These are phyloP conservation scores for Oryctes rhinoceros DNA, from an alignment of 1,140 invertebrate species.

Conservation along the genomic window DNA sequence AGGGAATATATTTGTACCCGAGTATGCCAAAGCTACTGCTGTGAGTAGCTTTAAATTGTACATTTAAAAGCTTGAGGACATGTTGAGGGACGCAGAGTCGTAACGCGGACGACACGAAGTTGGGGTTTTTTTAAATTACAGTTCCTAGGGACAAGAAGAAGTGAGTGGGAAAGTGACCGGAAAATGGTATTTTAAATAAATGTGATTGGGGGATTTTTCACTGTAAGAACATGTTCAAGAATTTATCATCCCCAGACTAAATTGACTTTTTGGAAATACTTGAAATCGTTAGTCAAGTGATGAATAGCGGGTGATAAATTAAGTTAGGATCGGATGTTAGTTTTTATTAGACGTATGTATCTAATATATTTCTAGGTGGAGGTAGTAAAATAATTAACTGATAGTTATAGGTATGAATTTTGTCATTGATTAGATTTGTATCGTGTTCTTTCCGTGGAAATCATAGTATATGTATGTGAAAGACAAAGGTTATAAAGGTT, in stretches of 20 bases:
- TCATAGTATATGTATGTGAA: no score
- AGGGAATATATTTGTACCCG: constrained; percentile 40
- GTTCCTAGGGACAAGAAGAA: constrained; percentile 49
- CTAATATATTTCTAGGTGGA: no score
- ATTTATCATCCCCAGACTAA: constrained; percentile 49
- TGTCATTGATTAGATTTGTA: no score
- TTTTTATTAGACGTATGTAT: no score
- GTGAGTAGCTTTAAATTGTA: constrained; percentile 32
- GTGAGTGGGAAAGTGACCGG: constrained; percentile 58
- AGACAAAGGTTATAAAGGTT: no score
- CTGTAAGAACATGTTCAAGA: constrained; percentile 41
- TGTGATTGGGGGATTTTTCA: constrained; percentile 46
- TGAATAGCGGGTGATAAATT: constrained; percentile 32
- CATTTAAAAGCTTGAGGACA: constrained; percentile 38
- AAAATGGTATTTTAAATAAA: constrained; percentile 59
- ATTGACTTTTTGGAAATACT: constrained; percentile 49
- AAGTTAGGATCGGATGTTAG: no score
- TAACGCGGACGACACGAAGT: constrained; percentile 54
- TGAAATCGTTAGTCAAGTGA: constrained; percentile 36
- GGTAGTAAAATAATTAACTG: no score
- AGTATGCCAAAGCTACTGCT: not conserved
- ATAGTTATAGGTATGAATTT: no score
- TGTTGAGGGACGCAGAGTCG: constrained; percentile 31
- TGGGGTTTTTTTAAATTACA: constrained; percentile 57
- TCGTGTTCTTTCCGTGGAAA: no score